Conservation (phyloP, 2,113 vertebrate genomes). For the Hucho hucho region DNA sequence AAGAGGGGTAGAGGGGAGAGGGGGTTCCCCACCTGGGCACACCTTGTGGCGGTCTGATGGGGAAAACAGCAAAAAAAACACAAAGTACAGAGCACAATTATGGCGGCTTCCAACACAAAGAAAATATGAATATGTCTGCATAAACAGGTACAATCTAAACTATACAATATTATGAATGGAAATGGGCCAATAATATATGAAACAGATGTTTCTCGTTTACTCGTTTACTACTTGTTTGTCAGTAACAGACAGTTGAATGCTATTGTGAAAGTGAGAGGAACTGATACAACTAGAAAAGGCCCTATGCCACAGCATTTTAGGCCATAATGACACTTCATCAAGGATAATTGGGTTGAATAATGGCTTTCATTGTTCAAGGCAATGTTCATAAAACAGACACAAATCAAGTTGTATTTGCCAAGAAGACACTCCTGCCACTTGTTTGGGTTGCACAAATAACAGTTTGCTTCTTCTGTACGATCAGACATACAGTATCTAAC, state of each 20-base stretch:
- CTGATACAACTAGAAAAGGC: not conserved
- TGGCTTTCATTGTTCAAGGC: too few relatives aligned
- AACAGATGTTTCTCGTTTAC: not conserved
- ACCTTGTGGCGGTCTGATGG: constrained; percentile 79
- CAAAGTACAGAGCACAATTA: constrained; percentile 71
- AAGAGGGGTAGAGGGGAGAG: constrained; percentile 32
- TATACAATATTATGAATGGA: not conserved
- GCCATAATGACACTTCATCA: not conserved
- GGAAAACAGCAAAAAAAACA: constrained; percentile 72
- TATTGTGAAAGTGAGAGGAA: not conserved
- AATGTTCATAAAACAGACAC: too few relatives aligned
- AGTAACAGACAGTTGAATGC: constrained; percentile 1
- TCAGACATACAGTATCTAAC: not conserved
- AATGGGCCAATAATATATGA: not conserved
- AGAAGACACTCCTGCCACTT: not conserved
- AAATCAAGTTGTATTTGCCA: not conserved
- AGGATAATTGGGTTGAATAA: not conserved
- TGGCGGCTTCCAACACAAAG: constrained; percentile 50
- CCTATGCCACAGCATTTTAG: not conserved
- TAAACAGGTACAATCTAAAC: not conserved
- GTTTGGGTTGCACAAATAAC: not conserved
- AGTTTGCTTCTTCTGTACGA: not conserved
- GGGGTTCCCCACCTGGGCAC: constrained; percentile 77
- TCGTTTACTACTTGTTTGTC: constrained; percentile 3
- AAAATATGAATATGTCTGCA: not conserved